Evolutionary conservation across 2,888 invertebrate genomes (phyloP).

Genomic region (Drosophila subsilvestris): DNA sequence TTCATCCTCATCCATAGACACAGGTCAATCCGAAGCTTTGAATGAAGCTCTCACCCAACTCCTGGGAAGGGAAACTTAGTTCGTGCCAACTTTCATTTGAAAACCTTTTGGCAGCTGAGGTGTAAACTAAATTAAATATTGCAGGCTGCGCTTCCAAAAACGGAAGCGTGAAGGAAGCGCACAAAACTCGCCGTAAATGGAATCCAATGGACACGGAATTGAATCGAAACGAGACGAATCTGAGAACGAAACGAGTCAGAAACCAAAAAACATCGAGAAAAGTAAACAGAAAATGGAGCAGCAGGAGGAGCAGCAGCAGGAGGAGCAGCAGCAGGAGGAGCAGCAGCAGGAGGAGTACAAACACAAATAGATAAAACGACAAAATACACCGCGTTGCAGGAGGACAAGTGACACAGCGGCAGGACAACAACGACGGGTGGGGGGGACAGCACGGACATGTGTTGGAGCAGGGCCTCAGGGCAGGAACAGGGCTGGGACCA

Average conservation of each 20-base stretch:
- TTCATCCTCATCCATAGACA: too few species aligned
- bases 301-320: background rate
- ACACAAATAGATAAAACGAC: background rate
- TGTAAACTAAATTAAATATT: background rate
- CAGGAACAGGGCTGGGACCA: background rate
- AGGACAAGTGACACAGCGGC: background rate
- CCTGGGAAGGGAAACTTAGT: background rate
- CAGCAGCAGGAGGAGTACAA: background rate
- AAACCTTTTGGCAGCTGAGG: background rate
- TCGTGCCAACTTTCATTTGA: too few species aligned
- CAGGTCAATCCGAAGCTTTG: background rate
- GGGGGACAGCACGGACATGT: background rate
- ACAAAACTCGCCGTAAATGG: background rate
- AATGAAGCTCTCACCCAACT: background rate
- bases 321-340: background rate
- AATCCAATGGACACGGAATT: background rate
- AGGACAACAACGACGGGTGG: background rate
- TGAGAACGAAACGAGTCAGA: slow-evolving; percentile 4
- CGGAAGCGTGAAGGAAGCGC: background rate
- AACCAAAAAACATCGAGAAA: background rate
- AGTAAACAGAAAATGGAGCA: background rate
- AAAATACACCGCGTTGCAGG: background rate
- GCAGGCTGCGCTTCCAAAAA: background rate
- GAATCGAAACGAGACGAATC: background rate
- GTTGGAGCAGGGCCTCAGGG: background rate